Evolutionary conservation across 2,797 vertebrate species (phyloP).

Genomic region (Pangasius larnaudii): DNA sequence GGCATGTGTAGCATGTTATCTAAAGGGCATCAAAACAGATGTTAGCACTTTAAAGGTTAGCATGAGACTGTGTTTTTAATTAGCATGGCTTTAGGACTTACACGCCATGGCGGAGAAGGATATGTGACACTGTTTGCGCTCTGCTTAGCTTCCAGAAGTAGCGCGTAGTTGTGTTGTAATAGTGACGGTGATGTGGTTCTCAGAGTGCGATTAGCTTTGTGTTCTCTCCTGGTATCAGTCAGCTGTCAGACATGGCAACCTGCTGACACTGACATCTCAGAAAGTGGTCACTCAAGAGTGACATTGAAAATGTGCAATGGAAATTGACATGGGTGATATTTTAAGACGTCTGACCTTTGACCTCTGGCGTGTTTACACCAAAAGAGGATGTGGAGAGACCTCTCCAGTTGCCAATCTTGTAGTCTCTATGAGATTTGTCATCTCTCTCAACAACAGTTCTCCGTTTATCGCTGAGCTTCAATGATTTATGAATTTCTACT

Average conservation of each 20-base stretch:
- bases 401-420: slow-evolving; percentile 12
- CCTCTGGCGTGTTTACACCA: slow-evolving; percentile 15
- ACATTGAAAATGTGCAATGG: slow-evolving; percentile 47
- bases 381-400: slow-evolving; percentile 6
- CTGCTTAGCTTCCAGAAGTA: slow-evolving; percentile 52
- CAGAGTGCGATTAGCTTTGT: slow-evolving; percentile 47
- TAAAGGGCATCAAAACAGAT: slow-evolving; percentile 72
- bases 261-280: slow-evolving; percentile 31
- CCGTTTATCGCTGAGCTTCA: slow-evolving; percentile 18
- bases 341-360: slow-evolving; percentile 50
- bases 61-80: slow-evolving; percentile 68
- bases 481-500: slow-evolving; percentile 22
- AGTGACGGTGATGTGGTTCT: slow-evolving; percentile 29
- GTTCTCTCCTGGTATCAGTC: slow-evolving; percentile 48
- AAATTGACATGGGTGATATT: slow-evolving; percentile 56
- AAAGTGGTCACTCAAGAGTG: slow-evolving; percentile 44
- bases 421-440: slow-evolving; percentile 22
- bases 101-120: slow-evolving; percentile 5
- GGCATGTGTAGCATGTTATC: slow-evolving; percentile 63
- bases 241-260: slow-evolving; percentile 46
- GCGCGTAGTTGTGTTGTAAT: slow-evolving; percentile 38
- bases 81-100: slow-evolving; percentile 56
- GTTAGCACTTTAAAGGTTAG: slow-evolving; percentile 72
- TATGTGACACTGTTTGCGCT: slow-evolving; percentile 9
- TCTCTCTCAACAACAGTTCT: slow-evolving; percentile 9